Evolutionary conservation across 2,888 invertebrate genomes (phyloP), one percentile per base, ranked within the genome.

Genomic region (Koerneria pararmatus): DNA sequence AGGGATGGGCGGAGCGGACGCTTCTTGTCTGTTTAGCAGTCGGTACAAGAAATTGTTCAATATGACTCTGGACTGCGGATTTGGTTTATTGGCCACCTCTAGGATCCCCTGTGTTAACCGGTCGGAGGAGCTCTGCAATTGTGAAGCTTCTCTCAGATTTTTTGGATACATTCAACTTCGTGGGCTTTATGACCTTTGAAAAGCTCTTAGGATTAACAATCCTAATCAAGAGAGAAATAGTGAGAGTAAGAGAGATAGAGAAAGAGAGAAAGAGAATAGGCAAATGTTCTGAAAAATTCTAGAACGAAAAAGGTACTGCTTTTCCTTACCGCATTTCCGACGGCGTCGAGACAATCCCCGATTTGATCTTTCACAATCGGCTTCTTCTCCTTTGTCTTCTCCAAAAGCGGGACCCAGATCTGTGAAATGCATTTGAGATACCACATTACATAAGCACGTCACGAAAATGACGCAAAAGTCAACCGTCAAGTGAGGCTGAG

Each of bases 351-450:
- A 3, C 93, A 91, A 67, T 95, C 95, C 64, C 91, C 87, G 60
- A 97, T 85, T 0, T 91, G 90, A 0, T 88, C 83, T 0, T 95
- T 93, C 1, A 97, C 95, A 81, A 89, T 91, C 1, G 89, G 87
- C 82, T 97, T 98, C 87, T 94, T 97, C 84, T 98, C 97, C 81
- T 94, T 94, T 82, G 97, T 97, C 85, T 97, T 97, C 80, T 97
- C 95, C 41, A 97, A 84, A 51, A 95, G 87, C 0, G 90, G 83
- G 87, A 84, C 82, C 66, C 86, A 77, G 62, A 84, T 66, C 73
- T 73, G 54, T 0, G n/a, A 0, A n/a, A 41, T 41, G 11, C 46
- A 41, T 15, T 15, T 41, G 46, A 11, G 19, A n/a, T 19, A 11
- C 11, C 11, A 41, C 19, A 15, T 41, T 41, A 41, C 46, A 41